phyloP scores from a whole-genome alignment of 2,113 vertebrate genomes.

The Motacilla alba region DNA sequence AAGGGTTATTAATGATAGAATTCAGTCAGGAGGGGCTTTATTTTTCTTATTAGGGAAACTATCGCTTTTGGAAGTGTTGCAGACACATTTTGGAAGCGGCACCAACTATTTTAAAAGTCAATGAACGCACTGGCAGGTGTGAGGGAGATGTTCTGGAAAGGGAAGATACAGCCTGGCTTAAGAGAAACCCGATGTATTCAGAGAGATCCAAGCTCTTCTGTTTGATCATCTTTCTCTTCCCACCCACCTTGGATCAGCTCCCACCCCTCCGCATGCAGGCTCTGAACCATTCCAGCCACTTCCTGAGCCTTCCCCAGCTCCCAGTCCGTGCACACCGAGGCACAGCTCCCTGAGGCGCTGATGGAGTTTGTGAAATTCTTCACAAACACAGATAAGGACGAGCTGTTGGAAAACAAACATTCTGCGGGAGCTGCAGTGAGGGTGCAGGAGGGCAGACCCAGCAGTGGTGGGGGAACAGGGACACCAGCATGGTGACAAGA shows the following conservation, averaged over 20 bases:
- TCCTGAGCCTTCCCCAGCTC: neutral
- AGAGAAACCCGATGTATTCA: neutral
- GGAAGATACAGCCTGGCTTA: neutral
- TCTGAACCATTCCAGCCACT: neutral
- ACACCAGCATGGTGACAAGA: accelerated
- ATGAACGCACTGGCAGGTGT: neutral
- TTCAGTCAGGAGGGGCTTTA: neutral
- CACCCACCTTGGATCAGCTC: neutral
- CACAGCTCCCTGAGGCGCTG: neutral
- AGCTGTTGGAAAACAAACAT: neutral
- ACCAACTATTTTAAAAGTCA: neutral
- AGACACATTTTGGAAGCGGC: neutral
- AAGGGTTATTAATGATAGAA: neutral
- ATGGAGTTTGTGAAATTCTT: neutral
- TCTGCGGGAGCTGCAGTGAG: neutral
- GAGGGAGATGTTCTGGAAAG: neutral
- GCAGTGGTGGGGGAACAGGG: neutral
- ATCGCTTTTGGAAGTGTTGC: neutral
- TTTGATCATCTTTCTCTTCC: neutral
- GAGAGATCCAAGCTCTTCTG: neutral
- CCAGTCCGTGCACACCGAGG: neutral
- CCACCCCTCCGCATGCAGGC: neutral
- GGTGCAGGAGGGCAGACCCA: neutral
- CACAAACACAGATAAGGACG: neutral
- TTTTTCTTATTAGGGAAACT: neutral